Conservation (phyloP, 2,113 vertebrate species). For the Ophthalmotilapia sp. region DNA sequence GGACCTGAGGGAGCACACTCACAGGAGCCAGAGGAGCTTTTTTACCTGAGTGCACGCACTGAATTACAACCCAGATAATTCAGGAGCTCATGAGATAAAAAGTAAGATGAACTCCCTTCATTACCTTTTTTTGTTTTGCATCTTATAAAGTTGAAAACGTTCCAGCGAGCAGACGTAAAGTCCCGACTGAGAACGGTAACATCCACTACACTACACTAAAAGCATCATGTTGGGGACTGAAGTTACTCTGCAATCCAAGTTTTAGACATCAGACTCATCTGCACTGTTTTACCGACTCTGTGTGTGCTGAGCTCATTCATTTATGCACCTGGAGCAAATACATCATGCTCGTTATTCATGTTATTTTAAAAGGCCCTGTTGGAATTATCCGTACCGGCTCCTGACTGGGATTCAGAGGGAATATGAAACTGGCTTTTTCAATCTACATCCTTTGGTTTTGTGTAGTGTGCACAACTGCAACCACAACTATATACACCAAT, state of each 20-base stretch:
- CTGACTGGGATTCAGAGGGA: not conserved
- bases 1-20: rapidly evolving
- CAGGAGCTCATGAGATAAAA: not conserved
- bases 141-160: not conserved
- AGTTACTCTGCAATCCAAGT: rapidly evolving
- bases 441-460: not conserved
- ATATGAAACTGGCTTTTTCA: not conserved
- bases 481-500: not conserved
- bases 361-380: not conserved
- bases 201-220: rapidly evolving
- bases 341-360: not conserved
- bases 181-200: not conserved
- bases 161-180: not conserved
- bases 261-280: not conserved
- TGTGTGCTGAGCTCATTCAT: not conserved
- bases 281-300: not conserved
- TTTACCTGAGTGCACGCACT: not conserved
- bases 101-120: not conserved
- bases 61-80: not conserved
- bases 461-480: not conserved
- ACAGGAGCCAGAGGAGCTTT: not conserved
- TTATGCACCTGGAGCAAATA: not conserved
- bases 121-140: not conserved
- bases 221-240: rapidly evolving
- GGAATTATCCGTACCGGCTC: not conserved